A percentile compares a stretch with the other conserved stretches of the same genome.
Evolutionary conservation across 2,797 vertebrate species (phyloP).

Genomic region (Myotis daubentonii): DNA sequence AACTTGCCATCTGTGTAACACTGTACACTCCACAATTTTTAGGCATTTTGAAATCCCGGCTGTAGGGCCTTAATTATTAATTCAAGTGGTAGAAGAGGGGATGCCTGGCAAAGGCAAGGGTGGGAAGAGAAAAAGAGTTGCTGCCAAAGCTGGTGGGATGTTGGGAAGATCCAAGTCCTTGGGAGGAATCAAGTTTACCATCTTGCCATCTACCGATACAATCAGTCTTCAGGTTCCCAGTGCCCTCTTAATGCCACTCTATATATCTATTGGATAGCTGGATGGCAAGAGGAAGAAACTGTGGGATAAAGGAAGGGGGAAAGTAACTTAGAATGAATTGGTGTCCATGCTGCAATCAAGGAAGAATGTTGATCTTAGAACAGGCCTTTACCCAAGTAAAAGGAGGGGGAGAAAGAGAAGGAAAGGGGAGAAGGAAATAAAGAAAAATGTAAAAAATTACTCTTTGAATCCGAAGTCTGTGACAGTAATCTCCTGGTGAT

Average conservation of each 20-base stretch:
- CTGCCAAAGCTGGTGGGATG: not conserved
- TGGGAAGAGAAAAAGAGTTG: not conserved
- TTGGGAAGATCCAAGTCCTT: not conserved
- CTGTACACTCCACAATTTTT: conserved; percentile 1
- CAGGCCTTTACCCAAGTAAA: not conserved
- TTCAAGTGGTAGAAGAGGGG: not conserved
- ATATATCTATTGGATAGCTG: not conserved
- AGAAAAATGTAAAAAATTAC: not conserved
- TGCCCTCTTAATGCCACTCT: not conserved
- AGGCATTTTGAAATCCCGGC: not conserved
- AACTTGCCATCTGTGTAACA: conserved; percentile 25
- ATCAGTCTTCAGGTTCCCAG: not conserved
- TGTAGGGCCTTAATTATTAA: not conserved
- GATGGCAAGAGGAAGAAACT: not conserved
- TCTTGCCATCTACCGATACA: not conserved
- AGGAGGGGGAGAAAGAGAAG: not conserved
- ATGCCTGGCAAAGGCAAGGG: not conserved
- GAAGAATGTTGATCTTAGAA: not conserved
- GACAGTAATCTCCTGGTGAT: not conserved
- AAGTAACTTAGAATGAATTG: not conserved
- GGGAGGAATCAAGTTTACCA: not conserved
- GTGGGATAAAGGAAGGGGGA: not conserved
- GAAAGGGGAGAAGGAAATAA: not conserved
- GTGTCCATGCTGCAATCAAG: not conserved
- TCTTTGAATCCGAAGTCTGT: not conserved